Evolutionary conservation across 2,797 vertebrate species (phyloP), one percentile per base, ranked within the genome.

Genomic region (Molossus alvarezi): DNA sequence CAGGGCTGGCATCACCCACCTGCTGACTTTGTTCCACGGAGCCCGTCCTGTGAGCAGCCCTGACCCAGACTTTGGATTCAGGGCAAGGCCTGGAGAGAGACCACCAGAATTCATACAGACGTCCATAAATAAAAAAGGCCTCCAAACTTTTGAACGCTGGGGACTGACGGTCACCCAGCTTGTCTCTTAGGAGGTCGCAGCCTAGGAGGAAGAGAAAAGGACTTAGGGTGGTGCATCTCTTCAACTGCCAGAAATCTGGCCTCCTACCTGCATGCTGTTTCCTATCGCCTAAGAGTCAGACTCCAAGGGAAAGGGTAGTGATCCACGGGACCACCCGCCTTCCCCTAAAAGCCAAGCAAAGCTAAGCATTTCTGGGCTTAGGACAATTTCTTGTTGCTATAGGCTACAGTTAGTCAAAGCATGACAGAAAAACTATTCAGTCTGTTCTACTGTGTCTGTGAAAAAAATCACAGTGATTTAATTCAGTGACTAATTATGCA

Each of bases 31-130:
- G 87, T 79, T 97, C 94, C 33, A 51, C 51, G 82, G 77, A 84
- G 73, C 84, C 58, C 21, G 83, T 84, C 57, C 64, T 60, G 58
- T 93, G 88, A 23, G 53, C 0, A 4, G 90, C 60, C 37, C 88
- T 89, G 27, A 77, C 92, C 87, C 94, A 58, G 83, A 89, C 37
- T 9, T 7, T 97, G 73, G 51, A 95, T 37, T 71, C 51, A 8
- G 85, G 69, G 58, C n/a, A 79, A 21, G 87, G 91, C 37, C 62
- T 72, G 58, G 95, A 94, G 64, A 92, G 62, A 21, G 97, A 98
- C 99, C 99, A 99, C 99, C 99, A 99, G 75, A 98, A 77, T 18
- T 99, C 97, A 55, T 99, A 99, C 27, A 99, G 97, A 21, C 95
- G 98, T 37, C 98, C 98, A 14, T 99, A 99, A 60, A 95, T 97